These are phyloP conservation scores for Drosophila fulvimacula DNA, from an alignment of 2,888 invertebrate species.

Conservation along the genomic window DNA sequence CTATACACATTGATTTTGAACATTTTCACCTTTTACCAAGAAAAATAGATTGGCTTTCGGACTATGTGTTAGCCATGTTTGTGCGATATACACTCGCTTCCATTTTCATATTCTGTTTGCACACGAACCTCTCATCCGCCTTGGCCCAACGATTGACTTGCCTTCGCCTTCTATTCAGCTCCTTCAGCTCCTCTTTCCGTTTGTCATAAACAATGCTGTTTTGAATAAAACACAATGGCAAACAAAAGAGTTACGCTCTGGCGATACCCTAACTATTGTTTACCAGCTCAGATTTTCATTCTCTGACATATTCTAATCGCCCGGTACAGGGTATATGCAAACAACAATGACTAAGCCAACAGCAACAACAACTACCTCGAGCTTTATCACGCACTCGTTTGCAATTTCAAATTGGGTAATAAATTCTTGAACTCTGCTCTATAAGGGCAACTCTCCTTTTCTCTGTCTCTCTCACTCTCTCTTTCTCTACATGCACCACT, in stretches of 20 bases:
- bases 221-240: constrained; percentile 59
- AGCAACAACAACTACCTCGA: constrained; percentile 41
- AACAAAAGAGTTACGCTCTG: constrained; percentile 8
- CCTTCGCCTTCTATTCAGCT: constrained; percentile 31
- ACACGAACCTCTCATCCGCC: constrained; percentile 31
- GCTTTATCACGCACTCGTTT: constrained; percentile 81
- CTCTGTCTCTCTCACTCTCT: constrained; percentile 4
- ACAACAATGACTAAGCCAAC: constrained; percentile 36
- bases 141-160: constrained; percentile 55
- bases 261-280: constrained; percentile 18
- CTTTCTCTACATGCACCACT: constrained; percentile 27
- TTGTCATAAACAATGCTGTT: constrained; percentile 66
- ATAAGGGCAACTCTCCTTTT: constrained; percentile 12
- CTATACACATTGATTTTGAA: constrained; percentile 40
- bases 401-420: constrained; percentile 82
- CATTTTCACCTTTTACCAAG: constrained; percentile 20
- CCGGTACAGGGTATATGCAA: constrained; percentile 30
- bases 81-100: constrained; percentile 12
- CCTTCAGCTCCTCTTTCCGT: constrained; percentile 32
- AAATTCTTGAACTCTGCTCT: constrained; percentile 70
- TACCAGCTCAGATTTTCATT: neutral
- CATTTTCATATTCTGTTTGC: constrained; percentile 49
- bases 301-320: neutral
- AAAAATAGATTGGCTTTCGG: constrained; percentile 9
- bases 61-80: constrained; percentile 17